These are phyloP conservation scores for Lepidocyrtinus sp. DNA, from an alignment of 2,888 invertebrate genomes.

Conservation along the genomic window DNA sequence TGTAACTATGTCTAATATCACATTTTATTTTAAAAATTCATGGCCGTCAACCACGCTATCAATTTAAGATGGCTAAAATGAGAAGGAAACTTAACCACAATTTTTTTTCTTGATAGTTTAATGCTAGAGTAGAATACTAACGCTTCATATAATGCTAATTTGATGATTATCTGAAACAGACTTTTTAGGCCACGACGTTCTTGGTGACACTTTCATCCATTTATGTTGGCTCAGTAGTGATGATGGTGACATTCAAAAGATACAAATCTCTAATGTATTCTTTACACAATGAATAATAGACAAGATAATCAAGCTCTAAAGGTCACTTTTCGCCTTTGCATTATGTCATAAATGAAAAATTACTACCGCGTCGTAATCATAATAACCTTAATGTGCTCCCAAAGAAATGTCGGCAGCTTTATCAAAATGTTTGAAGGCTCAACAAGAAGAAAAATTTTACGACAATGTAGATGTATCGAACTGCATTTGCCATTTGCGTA, in stretches of 20 bases:
- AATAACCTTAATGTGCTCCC: neutral
- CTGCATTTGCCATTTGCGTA: neutral
- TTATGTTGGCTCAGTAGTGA: neutral
- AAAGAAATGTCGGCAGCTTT: neutral
- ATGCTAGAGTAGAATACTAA: neutral
- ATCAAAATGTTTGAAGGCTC: neutral
- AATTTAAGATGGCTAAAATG: neutral
- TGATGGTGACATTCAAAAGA: conserved; percentile 10
- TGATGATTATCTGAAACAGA: neutral
- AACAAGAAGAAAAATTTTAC: no score
- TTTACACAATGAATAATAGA: neutral
- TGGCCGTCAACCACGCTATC: neutral
- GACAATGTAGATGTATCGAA: neutral
- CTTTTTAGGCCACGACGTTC: conserved; percentile 12
- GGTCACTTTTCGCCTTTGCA: neutral
- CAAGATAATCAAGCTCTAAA: neutral
- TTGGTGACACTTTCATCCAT: conserved; percentile 14
- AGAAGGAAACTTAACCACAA: conserved; percentile 1
- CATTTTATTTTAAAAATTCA: conserved; percentile 1
- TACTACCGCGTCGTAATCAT: conserved; percentile 13
- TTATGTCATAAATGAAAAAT: neutral
- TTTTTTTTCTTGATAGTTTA: neutral
- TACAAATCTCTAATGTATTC: neutral
- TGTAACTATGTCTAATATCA: neutral
- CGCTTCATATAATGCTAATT: neutral